Base-by-base conservation (phyloP, 2,797 vertebrate species). In the Helicolenus hilgendorfi region DNA sequence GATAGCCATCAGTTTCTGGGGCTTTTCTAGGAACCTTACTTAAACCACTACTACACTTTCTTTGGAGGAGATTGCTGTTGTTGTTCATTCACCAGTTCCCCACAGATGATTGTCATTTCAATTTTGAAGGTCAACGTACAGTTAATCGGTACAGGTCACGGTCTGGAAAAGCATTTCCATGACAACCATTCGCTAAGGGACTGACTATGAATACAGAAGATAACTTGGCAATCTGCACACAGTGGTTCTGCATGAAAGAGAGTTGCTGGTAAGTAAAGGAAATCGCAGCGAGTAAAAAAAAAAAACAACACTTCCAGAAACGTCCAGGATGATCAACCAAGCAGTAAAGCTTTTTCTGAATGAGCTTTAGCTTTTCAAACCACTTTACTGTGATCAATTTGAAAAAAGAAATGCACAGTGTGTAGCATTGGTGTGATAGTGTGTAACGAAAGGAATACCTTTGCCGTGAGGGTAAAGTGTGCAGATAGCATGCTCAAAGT, bases 161-260 rank as follows among this genome's bases (percentile, higher is more conserved):
- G 81, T 83, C 81, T 71, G 72, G 68, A 86, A 88, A 93, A 86
- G 73, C 49, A 94, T 96, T 96, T 96, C 92, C 89, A 96, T 95
- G 94, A 96, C 92, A 97, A 95, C 91, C 72, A 69, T 87, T 93
- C 91, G 72, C 91, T 62, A 82, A 84, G 75, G 84, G 81, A 93
- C 88, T 82, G 84, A 92, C 74, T 88, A 27, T 89, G 88, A 94
- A 95, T 87, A 63, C 72, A 56, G 49, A 68, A 73, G 83, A 93
- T 88, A 93, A 87, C 85, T 91, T 69, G 33, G 76, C 91, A 93
- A 92, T 92, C 82, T 85, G 86, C 81, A 86, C 82, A 91, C 81
- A 89, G 79, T 83, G 72, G 84, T 90, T 95, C 84, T 79, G 77
- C 78, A 89, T 79, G 64, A 77, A 86, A 74, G 72, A 81, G 24